These are phyloP conservation scores for Tachina grossa DNA, from an alignment of 2,888 invertebrate genomes.

Conservation along the genomic window DNA sequence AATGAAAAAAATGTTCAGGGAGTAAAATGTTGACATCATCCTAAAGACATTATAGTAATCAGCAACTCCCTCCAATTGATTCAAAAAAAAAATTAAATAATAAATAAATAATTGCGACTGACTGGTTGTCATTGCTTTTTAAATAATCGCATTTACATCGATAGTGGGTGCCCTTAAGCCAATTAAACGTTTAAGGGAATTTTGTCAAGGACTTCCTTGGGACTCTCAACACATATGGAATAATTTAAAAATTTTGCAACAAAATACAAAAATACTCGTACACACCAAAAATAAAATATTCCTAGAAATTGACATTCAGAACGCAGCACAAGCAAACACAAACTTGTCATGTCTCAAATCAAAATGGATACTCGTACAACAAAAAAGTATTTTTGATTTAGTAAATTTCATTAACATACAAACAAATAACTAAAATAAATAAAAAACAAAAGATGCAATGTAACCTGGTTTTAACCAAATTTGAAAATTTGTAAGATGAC, in stretches of 20 bases:
- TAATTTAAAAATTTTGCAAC: constrained; percentile 52
- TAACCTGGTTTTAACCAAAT: constrained; percentile 70
- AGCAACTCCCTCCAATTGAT: background rate
- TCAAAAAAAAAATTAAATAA: background rate
- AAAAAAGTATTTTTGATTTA: background rate
- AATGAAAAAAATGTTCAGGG: background rate
- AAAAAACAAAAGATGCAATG: constrained; percentile 39
- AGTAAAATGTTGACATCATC: constrained; percentile 38
- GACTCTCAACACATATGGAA: constrained; percentile 37
- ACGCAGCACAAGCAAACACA: constrained; percentile 40
- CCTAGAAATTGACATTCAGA: constrained; percentile 69
- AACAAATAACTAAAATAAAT: background rate
- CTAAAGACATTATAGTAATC: background rate
- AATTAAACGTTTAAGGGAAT: constrained; percentile 49
- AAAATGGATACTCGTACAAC: constrained; percentile 23
- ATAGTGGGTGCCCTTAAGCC: constrained; percentile 60
- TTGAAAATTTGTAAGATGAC: constrained; percentile 72
- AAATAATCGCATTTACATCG: background rate
- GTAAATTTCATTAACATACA: constrained; percentile 14
- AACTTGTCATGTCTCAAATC: constrained; percentile 27
- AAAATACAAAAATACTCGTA: constrained; percentile 1
- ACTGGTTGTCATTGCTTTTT: constrained; percentile 10
- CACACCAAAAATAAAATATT: constrained; percentile 45
- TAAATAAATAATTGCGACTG: constrained; percentile 11
- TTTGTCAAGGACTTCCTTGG: constrained; percentile 67